These are phyloP conservation scores for Aporrectodea caliginosa DNA, from an alignment of 1,140 invertebrate species.

Conservation along the genomic window DNA sequence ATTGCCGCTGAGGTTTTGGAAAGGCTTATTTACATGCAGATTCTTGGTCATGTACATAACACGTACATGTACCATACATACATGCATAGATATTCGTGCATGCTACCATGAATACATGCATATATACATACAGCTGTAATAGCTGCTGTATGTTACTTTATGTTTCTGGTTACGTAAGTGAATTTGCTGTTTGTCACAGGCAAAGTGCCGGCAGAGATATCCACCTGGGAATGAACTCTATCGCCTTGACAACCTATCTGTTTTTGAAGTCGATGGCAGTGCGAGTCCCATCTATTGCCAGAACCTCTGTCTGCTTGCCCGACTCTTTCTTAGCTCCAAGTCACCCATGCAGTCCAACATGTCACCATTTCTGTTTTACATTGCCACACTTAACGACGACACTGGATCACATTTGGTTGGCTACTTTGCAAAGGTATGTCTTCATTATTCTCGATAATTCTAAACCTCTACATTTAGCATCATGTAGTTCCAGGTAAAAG, in stretches of 20 bases:
- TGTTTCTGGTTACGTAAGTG: too few relatives aligned
- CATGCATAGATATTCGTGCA: too few relatives aligned
- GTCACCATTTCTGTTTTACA: constrained; percentile 10
- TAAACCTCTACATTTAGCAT: too few relatives aligned
- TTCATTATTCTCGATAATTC: too few relatives aligned
- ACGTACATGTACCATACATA: too few relatives aligned
- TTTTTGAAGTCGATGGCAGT: constrained; percentile 16
- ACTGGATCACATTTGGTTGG: constrained; percentile 4
- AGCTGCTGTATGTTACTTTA: too few relatives aligned
- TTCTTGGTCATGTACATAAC: too few relatives aligned
- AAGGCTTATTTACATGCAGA: too few relatives aligned
- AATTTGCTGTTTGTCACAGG: background rate
- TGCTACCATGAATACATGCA: too few relatives aligned
- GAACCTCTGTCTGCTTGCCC: background rate
- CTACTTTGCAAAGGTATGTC: constrained; percentile 23
- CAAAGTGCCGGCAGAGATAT: background rate
- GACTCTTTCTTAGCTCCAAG: constrained; percentile 8
- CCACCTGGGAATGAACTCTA: constrained; percentile 22
- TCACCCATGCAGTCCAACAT: background rate
- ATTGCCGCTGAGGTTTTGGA: too few relatives aligned
- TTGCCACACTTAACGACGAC: constrained; percentile 13
- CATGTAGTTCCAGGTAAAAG: too few relatives aligned
- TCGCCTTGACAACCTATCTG: background rate
- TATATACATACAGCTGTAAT: too few relatives aligned
- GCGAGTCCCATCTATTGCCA: constrained; percentile 5